Conservation (phyloP, 1,140 invertebrate species). For the Heliconius congener region DNA sequence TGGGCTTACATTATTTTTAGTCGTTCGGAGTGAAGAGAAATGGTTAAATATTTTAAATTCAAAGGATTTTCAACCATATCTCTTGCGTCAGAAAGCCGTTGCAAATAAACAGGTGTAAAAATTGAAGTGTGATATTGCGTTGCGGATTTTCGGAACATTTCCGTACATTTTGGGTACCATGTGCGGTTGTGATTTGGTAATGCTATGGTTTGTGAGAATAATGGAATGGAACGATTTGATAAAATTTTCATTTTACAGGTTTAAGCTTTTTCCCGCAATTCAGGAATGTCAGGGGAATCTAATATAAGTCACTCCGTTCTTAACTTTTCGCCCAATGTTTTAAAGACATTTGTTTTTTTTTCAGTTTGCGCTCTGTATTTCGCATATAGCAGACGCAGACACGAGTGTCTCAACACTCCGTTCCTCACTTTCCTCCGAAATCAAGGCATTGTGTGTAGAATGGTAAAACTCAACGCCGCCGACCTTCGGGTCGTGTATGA, state of each 20-base stretch:
- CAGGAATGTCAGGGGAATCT: too few relatives aligned
- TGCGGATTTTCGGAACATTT: constrained; percentile 39
- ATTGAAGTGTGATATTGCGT: constrained; percentile 59
- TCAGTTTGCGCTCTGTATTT: too few relatives aligned
- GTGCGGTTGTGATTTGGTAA: constrained; percentile 35
- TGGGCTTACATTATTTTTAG: constrained; percentile 57
- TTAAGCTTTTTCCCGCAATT: not conserved
- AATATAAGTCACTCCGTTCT: too few relatives aligned
- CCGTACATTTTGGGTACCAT: constrained; percentile 8
- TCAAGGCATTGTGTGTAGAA: too few relatives aligned
- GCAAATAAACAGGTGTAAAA: constrained; percentile 57
- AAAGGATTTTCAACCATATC: not conserved
- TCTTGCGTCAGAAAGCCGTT: not conserved
- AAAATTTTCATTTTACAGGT: not conserved
- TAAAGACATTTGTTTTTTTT: too few relatives aligned
- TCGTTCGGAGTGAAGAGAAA: constrained; percentile 19
- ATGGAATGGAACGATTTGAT: constrained; percentile 1
- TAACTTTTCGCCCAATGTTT: too few relatives aligned
- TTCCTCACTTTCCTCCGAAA: too few relatives aligned
- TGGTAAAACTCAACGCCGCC: too few relatives aligned
- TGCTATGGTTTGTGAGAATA: constrained; percentile 1
- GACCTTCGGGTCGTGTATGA: too few relatives aligned
- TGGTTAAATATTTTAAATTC: not conserved
- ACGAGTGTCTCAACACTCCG: too few relatives aligned
- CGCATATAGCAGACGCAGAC: too few relatives aligned